These are phyloP conservation scores for Philhelius pedissequus DNA, from an alignment of 2,888 invertebrate species.

Conservation along the genomic window DNA sequence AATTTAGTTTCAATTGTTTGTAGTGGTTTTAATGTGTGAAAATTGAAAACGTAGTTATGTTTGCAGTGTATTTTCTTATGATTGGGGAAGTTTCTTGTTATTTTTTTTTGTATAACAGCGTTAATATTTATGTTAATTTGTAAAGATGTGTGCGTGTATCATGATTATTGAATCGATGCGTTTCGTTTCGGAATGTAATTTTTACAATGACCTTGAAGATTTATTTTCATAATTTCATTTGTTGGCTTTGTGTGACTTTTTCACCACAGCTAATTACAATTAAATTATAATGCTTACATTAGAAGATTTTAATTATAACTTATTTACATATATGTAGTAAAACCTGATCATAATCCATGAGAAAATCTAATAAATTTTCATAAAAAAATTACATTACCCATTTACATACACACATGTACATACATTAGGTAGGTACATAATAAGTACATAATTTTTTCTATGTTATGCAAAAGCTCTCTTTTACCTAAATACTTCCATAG, in stretches of 20 bases:
- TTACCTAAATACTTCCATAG: too few relatives aligned
- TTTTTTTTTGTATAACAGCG: conserved; percentile 27
- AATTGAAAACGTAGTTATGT: neutral
- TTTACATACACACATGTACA: too few relatives aligned
- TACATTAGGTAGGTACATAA: too few relatives aligned
- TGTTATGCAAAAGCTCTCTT: too few relatives aligned
- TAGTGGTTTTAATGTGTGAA: conserved; percentile 30
- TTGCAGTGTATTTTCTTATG: neutral
- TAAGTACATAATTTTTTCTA: too few relatives aligned
- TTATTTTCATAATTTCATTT: conserved; percentile 54
- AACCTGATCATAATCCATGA: too few relatives aligned
- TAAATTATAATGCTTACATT: neutral
- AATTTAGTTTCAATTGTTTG: conserved; percentile 26
- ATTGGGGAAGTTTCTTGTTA: neutral
- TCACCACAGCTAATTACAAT: conserved; percentile 30
- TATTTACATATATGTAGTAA: too few relatives aligned
- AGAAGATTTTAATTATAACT: neutral
- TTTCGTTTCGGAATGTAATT: conserved; percentile 68
- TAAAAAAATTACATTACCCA: too few relatives aligned
- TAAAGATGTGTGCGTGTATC: conserved; percentile 33
- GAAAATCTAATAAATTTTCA: too few relatives aligned
- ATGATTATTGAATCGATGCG: conserved; percentile 52
- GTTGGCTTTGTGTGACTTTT: conserved; percentile 10
- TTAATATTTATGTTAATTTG: neutral
- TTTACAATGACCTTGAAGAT: conserved; percentile 70